Evolutionary conservation across 1,140 invertebrate species (phyloP).

Genomic region (Drosophila watanabei): DNA sequence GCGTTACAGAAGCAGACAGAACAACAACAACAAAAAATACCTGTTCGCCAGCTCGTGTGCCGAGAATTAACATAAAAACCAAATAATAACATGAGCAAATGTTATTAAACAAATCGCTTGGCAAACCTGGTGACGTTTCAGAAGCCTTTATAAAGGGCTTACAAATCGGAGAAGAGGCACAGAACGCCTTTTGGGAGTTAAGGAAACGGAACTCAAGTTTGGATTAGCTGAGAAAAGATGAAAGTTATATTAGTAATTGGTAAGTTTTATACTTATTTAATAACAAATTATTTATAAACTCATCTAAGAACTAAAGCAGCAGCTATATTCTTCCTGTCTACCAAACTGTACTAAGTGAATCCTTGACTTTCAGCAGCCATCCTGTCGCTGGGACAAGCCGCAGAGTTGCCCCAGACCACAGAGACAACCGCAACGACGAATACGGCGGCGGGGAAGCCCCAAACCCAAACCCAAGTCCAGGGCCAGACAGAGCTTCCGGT

Average conservation of each 20-base stretch:
- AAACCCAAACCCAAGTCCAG: not conserved
- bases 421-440: conserved; percentile 25
- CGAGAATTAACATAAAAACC: conserved; percentile 49
- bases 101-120: conserved; percentile 56
- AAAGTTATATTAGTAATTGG: conserved; percentile 49
- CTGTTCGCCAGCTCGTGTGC: conserved; percentile 38
- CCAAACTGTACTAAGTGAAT: not conserved
- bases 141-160: conserved; percentile 58
- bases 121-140: conserved; percentile 31
- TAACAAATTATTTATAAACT: not conserved
- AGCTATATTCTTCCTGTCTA: no score
- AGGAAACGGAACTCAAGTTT: not conserved
- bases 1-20: no score
- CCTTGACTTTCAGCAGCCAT: conserved; percentile 31
- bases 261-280: no score
- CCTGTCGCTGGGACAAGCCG: conserved; percentile 37
- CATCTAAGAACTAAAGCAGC: not conserved
- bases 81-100: conserved; percentile 52
- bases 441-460: conserved; percentile 14
- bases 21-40: no score
- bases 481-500: conserved; percentile 39
- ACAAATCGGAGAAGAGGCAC: conserved; percentile 11
- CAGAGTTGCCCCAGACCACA: conserved; percentile 43
- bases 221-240: conserved; percentile 37
- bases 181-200: conserved; percentile 47